Base-by-base conservation (phyloP, 2,113 vertebrate species). In the Notothenia rossii region DNA sequence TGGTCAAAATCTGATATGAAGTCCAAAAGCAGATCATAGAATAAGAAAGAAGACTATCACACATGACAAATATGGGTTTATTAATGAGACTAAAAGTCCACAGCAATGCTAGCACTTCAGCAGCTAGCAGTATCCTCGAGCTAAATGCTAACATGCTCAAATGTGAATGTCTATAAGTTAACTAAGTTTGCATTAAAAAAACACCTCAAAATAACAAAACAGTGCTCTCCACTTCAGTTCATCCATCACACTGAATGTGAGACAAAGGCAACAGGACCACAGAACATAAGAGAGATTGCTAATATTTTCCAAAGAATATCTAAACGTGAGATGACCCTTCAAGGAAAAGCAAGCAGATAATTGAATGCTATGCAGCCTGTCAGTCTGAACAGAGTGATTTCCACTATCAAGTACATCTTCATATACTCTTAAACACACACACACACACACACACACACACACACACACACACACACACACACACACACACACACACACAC, bases 241-340 rank as follows among this genome's bases (percentile, higher is more conserved):
- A 50, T 70, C 12, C 51, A 51, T 51, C 51, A 70, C 3, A 33
- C n/a, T 33, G n/a, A 56, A 33, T n/a, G 8, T 58, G 3, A 65
- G n/a, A 43, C n/a, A n/a, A 48, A 68, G 60, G 46, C 4, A 0
- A 7, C 20, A 33, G 4, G 5, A 54, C 2, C 12, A 25, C 13
- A 60, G 50, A 25, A 64, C 11, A 10, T 0, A 22, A 70, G 18
- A 49, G 14, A 58, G 46, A 3, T 29, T 33, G 66, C 51, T 53
- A 36, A 36, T 29, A 66, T 64, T 55, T 63, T 75, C 15, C 10
- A 61, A 73, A 46, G 25, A 56, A 48, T 29, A 60, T 4, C 46
- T 58, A 36, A 66, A 40, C 61, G 55, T 36, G 7, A 46, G 25
- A 40, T 4, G 45, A 36, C 14, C 50, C 15, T n/a, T 63, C 25